Base-by-base conservation (phyloP, 2,113 vertebrate genomes). In the Tretioscincus oriximinensis region DNA sequence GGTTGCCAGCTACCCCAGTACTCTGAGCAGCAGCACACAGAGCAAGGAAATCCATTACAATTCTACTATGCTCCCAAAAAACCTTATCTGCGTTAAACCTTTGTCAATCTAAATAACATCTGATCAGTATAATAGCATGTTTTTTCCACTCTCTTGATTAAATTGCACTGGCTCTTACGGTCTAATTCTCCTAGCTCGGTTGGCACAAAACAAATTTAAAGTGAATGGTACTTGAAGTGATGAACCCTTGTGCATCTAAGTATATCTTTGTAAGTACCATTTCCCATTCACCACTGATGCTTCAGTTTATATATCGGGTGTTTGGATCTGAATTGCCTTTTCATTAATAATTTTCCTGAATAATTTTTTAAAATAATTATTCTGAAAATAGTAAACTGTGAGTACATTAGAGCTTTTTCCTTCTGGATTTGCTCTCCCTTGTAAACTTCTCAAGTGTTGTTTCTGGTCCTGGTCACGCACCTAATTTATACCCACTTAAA, bases 101-200 rank as follows among this genome's bases (percentile, higher is more conserved):
- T 85, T 69, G 74, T 87, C 85, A 89, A 26, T 9, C 26, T 45
- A 65, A 0, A 7, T n/a, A 88, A 87, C 84, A 58, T 72, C 69
- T 88, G 81, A 88, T 91, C 83, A 83, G 87, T 91, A 81, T 86
- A 88, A 83, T 87, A 81, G 51, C 71, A 70, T 21, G 67, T 49
- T 60, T 89, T n/a, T 88, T 71, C 81, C 78, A 58, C 80, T 74
- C 0, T 84, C 77, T 88, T 86, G 80, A 78, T 74, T 73, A 76
- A 14, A 90, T 90, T 81, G 2, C 65, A 80, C 82, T 66, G 54
- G 76, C 54, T 75, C 29, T 60, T 3, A 12, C 26, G 51, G 29
- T 21, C 29, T 75, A 24, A 35, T 61, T 29, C 29, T 35, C 29
- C 22, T 54, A 74, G 31, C 9, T 24, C 26, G 60, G 9, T 35